Conservation (phyloP, 2,888 invertebrate genomes). For the Sylvicola cinctus region DNA sequence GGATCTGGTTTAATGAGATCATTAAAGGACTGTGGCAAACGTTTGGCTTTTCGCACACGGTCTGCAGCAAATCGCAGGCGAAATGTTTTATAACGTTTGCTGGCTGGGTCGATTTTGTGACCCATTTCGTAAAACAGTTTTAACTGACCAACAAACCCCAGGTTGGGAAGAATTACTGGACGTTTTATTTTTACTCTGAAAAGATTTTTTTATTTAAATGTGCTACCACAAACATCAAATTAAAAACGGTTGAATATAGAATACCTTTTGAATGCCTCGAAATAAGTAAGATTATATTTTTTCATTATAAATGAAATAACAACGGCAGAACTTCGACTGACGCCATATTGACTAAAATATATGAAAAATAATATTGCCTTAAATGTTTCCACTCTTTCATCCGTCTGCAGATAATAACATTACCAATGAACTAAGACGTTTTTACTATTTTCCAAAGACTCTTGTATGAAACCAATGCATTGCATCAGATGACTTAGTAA, state of each 20-base stretch:
- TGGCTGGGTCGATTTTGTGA: conserved; percentile 42
- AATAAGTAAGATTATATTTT: conserved; percentile 49
- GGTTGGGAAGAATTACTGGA: conserved; percentile 54
- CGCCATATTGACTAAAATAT: conserved; percentile 55
- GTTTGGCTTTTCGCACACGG: conserved; percentile 36
- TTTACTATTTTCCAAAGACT: conserved; percentile 38
- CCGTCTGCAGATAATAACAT: conserved; percentile 11
- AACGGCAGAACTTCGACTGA: conserved; percentile 74
- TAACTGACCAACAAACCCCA: conserved; percentile 60
- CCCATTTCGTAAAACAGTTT: conserved; percentile 62
- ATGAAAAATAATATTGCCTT: too few species aligned
- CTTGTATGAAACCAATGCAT: conserved; percentile 53
- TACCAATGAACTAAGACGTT: conserved; percentile 75
- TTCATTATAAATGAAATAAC: conserved; percentile 80
- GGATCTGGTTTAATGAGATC: conserved; percentile 67
- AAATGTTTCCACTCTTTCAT: too few species aligned
- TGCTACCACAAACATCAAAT: conserved; percentile 2
- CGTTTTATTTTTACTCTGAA: conserved; percentile 44
- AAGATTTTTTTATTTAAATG: conserved; percentile 5
- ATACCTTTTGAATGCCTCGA: conserved; percentile 44
- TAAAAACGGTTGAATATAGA: conserved; percentile 6
- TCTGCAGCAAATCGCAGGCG: conserved; percentile 61
- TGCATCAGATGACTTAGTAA: conserved; percentile 58
- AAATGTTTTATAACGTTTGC: conserved; percentile 52
- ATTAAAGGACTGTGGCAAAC: conserved; percentile 55